Conservation (phyloP, 2,797 vertebrate species). For the Thunnus albacares region DNA sequence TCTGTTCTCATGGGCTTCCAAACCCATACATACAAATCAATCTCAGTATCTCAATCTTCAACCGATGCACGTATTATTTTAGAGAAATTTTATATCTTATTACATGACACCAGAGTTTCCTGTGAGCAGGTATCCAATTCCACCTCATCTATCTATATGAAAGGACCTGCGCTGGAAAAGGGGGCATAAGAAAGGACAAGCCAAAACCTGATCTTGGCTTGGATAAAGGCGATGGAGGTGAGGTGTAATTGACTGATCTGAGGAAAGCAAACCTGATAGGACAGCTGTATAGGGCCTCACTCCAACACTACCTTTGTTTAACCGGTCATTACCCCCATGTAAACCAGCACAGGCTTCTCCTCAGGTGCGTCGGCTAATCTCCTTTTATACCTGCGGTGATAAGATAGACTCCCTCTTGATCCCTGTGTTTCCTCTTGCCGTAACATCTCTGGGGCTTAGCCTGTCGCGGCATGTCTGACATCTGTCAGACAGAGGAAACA, state of each 20-base stretch:
- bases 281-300: not conserved
- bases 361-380: constrained; percentile 70
- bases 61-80: not conserved
- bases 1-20: constrained; percentile 1
- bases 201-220: constrained; percentile 41
- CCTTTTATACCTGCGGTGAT: constrained; percentile 70
- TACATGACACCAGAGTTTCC: not conserved
- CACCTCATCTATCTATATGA: not conserved
- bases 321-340: constrained; percentile 58
- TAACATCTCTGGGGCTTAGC: constrained; percentile 63
- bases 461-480: constrained; percentile 72
- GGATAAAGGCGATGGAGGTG: constrained; percentile 41
- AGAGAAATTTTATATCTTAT: not conserved
- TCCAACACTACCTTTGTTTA: constrained; percentile 53
- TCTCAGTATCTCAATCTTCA: not conserved
- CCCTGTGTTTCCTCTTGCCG: constrained; percentile 59
- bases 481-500: constrained; percentile 64
- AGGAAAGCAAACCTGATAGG: constrained; percentile 37
- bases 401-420: constrained; percentile 71
- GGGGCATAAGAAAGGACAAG: constrained; percentile 14
- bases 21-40: not conserved
- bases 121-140: not conserved
- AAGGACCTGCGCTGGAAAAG: not conserved
- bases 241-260: constrained; percentile 52
- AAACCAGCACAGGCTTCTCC: constrained; percentile 55